A percentile compares a stretch with the other conserved stretches of the same genome.
These are phyloP conservation scores for Gallinago paraguaiae DNA, from an alignment of 2,113 vertebrate species.

Conservation along the genomic window DNA sequence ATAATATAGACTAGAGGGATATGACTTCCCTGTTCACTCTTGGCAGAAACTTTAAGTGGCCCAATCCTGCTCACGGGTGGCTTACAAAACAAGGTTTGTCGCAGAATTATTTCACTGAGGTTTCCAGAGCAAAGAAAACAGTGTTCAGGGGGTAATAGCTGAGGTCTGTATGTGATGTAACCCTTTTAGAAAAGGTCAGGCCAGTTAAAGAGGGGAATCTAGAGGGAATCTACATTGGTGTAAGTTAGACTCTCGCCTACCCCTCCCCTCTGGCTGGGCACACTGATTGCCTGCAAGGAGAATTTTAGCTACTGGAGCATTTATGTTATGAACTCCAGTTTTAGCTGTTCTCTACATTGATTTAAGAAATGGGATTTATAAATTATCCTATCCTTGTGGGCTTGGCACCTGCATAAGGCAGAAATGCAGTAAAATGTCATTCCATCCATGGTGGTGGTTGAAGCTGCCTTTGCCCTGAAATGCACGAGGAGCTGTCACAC, in stretches of 20 bases:
- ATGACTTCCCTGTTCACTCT: neutral
- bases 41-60: neutral
- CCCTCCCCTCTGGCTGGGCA: neutral
- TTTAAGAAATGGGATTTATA: neutral
- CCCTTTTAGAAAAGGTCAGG: slow-evolving; percentile 49
- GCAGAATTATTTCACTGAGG: neutral
- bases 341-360: neutral
- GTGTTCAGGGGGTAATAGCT: slow-evolving; percentile 36
- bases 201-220: slow-evolving; percentile 11
- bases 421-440: neutral
- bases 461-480: neutral
- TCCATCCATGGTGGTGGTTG: neutral
- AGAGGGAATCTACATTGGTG: slow-evolving; percentile 3
- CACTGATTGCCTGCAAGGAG: neutral
- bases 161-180: slow-evolving; percentile 42
- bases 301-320: neutral
- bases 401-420: neutral
- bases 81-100: neutral
- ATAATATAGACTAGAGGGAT: neutral
- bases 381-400: neutral
- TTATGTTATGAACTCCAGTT: neutral
- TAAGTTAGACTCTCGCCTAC: neutral
- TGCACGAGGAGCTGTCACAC: neutral
- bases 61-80: neutral
- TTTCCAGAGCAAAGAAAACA: slow-evolving; percentile 35